Evolutionary conservation across 2,888 invertebrate genomes (phyloP).

Genomic region (Polyommatus icarus): DNA sequence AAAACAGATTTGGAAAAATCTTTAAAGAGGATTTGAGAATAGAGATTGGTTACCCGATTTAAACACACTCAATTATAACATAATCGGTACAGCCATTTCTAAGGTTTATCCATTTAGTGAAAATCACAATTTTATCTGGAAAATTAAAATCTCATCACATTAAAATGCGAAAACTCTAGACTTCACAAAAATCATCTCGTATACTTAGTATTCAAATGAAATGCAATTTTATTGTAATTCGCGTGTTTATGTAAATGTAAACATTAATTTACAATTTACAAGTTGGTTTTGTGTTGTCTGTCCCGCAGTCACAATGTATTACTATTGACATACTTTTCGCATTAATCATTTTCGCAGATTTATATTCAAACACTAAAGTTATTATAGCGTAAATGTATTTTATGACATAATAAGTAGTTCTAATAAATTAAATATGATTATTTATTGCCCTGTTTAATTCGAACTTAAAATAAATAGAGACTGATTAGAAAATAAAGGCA

Average conservation of each 20-base stretch:
- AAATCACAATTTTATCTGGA: neutral
- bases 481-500: too few species aligned
- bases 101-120: too few species aligned
- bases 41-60: too few species aligned
- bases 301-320: constrained; percentile 1
- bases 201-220: constrained; percentile 27
- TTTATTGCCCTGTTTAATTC: neutral
- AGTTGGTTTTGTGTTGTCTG: constrained; percentile 19
- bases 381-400: neutral
- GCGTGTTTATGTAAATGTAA: constrained; percentile 22
- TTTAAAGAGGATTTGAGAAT: too few species aligned
- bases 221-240: constrained; percentile 29
- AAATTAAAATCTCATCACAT: neutral
- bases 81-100: too few species aligned
- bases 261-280: constrained; percentile 28
- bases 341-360: constrained; percentile 13
- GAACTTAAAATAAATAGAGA: too few species aligned
- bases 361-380: neutral
- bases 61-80: too few species aligned
- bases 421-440: neutral
- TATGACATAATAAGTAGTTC: neutral
- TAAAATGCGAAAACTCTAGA: neutral
- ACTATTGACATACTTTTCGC: constrained; percentile 4
- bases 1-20: too few species aligned
- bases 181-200: neutral